phyloP scores from a whole-genome alignment of 1,140 invertebrate genomes.

The Pissodes strobi region DNA sequence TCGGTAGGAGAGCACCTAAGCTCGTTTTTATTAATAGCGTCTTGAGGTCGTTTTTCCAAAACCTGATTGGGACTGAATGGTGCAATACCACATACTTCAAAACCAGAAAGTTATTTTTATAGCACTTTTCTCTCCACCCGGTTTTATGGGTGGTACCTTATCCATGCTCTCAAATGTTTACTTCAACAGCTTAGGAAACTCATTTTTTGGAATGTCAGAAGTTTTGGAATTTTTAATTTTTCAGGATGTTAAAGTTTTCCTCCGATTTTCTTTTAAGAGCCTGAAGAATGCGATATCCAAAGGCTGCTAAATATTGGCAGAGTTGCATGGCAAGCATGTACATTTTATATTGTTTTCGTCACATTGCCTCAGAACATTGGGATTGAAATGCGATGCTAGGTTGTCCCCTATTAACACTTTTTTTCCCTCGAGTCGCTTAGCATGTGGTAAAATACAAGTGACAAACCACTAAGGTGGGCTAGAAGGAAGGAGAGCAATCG shows the following conservation, averaged over 20 bases:
- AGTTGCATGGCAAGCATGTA: not conserved
- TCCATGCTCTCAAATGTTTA: no score
- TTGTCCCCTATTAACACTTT: no score
- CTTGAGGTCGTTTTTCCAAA: not conserved
- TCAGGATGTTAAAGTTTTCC: no score
- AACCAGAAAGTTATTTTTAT: slow-evolving; percentile 3
- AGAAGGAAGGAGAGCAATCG: no score
- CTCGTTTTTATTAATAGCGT: no score
- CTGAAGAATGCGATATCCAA: not conserved
- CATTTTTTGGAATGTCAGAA: slow-evolving; percentile 8
- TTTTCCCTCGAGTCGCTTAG: no score
- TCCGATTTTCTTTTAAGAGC: not conserved
- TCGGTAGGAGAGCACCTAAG: not conserved
- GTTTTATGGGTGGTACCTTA: no score
- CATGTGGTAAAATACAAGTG: slow-evolving; percentile 11
- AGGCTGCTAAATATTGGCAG: slow-evolving; percentile 1
- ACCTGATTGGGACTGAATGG: not conserved
- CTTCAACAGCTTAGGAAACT: slow-evolving; percentile 7
- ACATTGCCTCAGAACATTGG: no score
- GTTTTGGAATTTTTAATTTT: slow-evolving; percentile 4
- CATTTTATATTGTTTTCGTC: slow-evolving; percentile 9
- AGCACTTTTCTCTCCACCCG: not conserved
- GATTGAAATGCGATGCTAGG: no score
- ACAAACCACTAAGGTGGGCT: slow-evolving; percentile 10
- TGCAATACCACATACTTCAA: not conserved